Conservation (phyloP, 30 jellyfish, hydroid and myxozoan genomes). For the Mastigias papua region DNA sequence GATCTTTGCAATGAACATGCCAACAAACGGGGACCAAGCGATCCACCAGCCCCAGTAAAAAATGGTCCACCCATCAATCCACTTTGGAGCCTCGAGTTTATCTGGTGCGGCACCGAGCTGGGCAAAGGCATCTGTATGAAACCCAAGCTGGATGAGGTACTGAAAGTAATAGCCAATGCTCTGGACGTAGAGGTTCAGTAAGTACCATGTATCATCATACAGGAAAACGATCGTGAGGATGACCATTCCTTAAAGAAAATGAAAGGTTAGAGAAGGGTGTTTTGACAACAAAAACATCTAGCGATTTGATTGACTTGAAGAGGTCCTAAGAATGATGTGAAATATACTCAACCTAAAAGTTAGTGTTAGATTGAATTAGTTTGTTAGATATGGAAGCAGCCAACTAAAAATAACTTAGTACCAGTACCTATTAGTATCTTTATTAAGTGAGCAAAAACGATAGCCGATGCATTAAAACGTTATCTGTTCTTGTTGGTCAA, state of each 20-base stretch:
- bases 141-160: conserved; percentile 89
- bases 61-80: conserved; percentile 96
- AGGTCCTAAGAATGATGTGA: too few species aligned
- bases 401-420: too few species aligned
- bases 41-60: conserved; percentile 99
- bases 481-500: too few species aligned
- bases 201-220: conserved; percentile 84
- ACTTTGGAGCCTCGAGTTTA: conserved; percentile 74
- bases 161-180: conserved; percentile 91
- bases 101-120: conserved; percentile 91
- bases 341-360: too few species aligned
- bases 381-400: too few species aligned
- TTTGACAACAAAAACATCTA: not conserved
- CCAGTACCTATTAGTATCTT: too few species aligned
- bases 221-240: conserved; percentile 70
- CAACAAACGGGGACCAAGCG: conserved; percentile 98
- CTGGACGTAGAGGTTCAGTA: conserved; percentile 89
- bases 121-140: conserved; percentile 98
- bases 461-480: too few species aligned
- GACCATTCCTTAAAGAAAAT: conserved; percentile 60
- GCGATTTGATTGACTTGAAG: too few species aligned
- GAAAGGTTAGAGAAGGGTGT: not conserved
- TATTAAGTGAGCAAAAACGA: too few species aligned
- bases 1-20: conserved; percentile 95
- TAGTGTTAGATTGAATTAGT: too few species aligned